Evolutionary conservation across 2,888 invertebrate species (phyloP).

Genomic region (Drosophila austrosaltans): DNA sequence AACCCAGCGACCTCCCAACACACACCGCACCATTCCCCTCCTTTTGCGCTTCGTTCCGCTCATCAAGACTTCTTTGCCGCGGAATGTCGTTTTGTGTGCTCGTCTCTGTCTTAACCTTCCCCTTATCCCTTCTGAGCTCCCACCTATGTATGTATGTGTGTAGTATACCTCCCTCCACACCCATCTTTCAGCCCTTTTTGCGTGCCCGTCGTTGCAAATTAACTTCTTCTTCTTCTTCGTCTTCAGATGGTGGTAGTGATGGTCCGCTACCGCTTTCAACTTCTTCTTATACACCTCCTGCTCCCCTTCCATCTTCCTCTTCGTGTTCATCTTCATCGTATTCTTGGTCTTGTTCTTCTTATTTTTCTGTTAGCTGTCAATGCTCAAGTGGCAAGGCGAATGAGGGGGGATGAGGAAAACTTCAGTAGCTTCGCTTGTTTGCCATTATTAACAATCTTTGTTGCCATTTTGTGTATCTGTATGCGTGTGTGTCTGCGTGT

Average conservation of each 20-base stretch:
- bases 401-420: slow-evolving; percentile 30
- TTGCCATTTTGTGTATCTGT: slow-evolving; percentile 57
- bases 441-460: slow-evolving; percentile 79
- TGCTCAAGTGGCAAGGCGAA: slow-evolving; percentile 46
- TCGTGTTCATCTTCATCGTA: not conserved
- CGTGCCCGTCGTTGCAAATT: slow-evolving; percentile 65
- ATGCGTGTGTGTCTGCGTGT: slow-evolving; percentile 41
- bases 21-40: not conserved
- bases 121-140: not conserved
- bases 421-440: slow-evolving; percentile 71
- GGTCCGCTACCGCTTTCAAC: slow-evolving; percentile 8
- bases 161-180: slow-evolving; percentile 1
- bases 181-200: slow-evolving; percentile 29
- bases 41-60: slow-evolving; percentile 15
- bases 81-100: slow-evolving; percentile 45
- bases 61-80: slow-evolving; percentile 54
- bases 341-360: slow-evolving; percentile 19
- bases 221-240: slow-evolving; percentile 59
- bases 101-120: slow-evolving; percentile 19
- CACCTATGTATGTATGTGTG: slow-evolving; percentile 3
- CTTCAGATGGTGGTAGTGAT: not conserved
- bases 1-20: not conserved
- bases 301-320: not conserved
- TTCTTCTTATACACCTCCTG: not conserved
- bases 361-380: slow-evolving; percentile 40